Evolutionary conservation across 2,888 invertebrate genomes (phyloP), one percentile per base, ranked within the genome.

Genomic region (Rhaphigaster nebulosa): DNA sequence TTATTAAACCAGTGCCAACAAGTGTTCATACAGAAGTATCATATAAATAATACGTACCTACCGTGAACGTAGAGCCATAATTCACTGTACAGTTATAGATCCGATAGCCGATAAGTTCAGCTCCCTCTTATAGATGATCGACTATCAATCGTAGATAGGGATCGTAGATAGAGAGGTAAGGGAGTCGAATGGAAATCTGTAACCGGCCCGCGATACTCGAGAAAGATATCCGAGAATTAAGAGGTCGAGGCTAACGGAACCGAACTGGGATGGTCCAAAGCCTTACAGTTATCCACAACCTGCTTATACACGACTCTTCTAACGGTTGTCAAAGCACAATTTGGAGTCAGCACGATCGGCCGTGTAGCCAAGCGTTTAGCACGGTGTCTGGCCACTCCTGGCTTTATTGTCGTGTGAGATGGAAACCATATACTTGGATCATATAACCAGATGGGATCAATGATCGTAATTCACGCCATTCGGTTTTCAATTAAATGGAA

Each of bases 311-410:
- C 70, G 34, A 76, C 70, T 76, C 70, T 29, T 84, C 84, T 84
- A 84, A 84, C 84, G 84, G 84, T 84, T 84, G 84, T 84, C 84
- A 84, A 84, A 84, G 45, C 84, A 84, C 84, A 84, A 45, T 84
- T 84, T 45, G 41, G 41, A 4, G 0, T 45, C 84, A 18, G 70
- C 70, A 76, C 70, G 70, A 76, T 23, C 20, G 20, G 6, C 12
- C 70, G 70, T 76, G 38, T 2, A 45, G n/a, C 12, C 0, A 13
- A 26, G 45, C 15, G 45, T 26, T 45, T 45, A 45, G 45, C 45
- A 18, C 45, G 41, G 84, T 41, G 1, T 38, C n/a, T 13, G 41
- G 26, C 8, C 15, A 10, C 41, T 23, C 12, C 23, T 13, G 26
- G 45, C 45, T 84, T 50, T 38, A 45, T 45, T 38, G 38, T 20